Percentiles rank a stretch among this genome's conserved stretches.
Evolutionary conservation across 2,113 vertebrate species (phyloP).

Genomic region (Procavia capensis): DNA sequence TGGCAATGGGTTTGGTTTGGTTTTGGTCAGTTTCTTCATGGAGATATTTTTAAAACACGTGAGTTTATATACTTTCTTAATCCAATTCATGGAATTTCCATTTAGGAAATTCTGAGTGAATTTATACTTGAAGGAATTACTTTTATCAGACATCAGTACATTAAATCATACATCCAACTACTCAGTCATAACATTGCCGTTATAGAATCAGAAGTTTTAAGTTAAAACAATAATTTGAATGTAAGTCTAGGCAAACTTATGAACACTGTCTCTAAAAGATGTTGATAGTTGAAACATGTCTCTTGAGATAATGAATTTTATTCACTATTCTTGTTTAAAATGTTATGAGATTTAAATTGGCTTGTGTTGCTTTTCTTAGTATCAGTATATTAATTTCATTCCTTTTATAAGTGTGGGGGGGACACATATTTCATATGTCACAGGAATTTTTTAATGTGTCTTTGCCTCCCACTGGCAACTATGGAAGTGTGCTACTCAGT

Average conservation of each 20-base stretch:
- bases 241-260: not conserved
- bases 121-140: not conserved
- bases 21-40: not conserved
- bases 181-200: slow-evolving; percentile 31
- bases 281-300: not conserved
- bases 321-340: not conserved
- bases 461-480: not conserved
- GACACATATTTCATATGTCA: not conserved
- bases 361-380: not conserved
- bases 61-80: slow-evolving; percentile 16
- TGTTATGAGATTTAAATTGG: slow-evolving; percentile 9
- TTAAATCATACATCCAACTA: not conserved
- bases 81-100: not conserved
- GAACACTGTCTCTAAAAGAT: slow-evolving; percentile 19
- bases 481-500: not conserved
- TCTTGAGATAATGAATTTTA: slow-evolving; percentile 9
- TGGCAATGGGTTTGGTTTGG: too few species aligned
- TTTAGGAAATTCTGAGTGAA: slow-evolving; percentile 49
- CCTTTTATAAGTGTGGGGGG: not conserved
- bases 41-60: slow-evolving; percentile 1
- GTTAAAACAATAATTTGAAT: slow-evolving; percentile 33
- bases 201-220: slow-evolving; percentile 48
- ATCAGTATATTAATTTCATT: not conserved
- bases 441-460: not conserved
- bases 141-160: slow-evolving; percentile 1